Evolutionary conservation across 1,140 invertebrate genomes (phyloP), one percentile per base, ranked within the genome.

Genomic region (Drosophila neocordata): DNA sequence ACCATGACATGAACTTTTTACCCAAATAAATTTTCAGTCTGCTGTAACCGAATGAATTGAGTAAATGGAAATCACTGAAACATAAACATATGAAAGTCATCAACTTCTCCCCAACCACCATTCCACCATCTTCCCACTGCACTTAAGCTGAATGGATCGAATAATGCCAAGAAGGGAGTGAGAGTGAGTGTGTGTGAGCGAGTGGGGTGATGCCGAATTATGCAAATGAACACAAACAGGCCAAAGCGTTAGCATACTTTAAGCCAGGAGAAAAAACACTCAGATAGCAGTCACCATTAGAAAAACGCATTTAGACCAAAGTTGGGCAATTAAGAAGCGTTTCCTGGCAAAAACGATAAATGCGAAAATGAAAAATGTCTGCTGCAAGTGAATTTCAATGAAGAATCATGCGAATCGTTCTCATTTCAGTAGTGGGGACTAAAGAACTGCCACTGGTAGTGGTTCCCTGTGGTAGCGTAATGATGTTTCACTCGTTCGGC

Each of bases 11-110:
- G 60, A 48, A 59, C 63, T 70, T 56, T 34, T 65, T 69, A n/a
- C 67, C 69, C 79, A 31, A 88, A 87, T 87, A 81, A 87, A 87
- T 83, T 74, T 48, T 60, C 53, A 48, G 24, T 27, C 60, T 35
- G 53, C 63, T 60, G 51, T 34, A 53, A 73, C 15, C 37, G 56
- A 48, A 62, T 69, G 69, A 68, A 74, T 80, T 61, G 69, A 65
- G 67, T 71, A 73, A 81, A 74, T 85, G 60, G 51, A 64, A 75
- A 65, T 65, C 63, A 60, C 31, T 67, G 63, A 62, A 72, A 72
- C 6, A 65, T 57, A 61, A 59, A 61, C 48, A 74, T 65, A 59
- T 65, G 77, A 67, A 76, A 72, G 74, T 77, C 74, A 77, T 65
- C 66, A 77, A 58, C 56, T 41, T 9, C n/a, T 38, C 12, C 37